Evolutionary conservation across 2,888 invertebrate species (phyloP), one percentile per base, ranked within the genome.

Genomic region (Acrobasis consociella): DNA sequence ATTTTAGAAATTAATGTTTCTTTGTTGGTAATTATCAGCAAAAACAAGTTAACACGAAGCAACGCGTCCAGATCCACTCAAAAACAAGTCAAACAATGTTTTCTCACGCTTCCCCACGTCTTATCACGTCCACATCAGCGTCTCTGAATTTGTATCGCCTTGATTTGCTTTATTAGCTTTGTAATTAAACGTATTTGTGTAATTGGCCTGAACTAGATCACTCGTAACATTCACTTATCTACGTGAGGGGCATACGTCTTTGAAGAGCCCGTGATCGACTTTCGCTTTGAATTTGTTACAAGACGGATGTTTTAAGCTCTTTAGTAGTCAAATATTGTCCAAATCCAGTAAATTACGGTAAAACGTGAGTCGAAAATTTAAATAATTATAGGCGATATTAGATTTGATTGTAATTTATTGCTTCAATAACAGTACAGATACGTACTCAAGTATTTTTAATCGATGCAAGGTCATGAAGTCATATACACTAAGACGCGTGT

Each of bases 91-190:
- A 46, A 46, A 13, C 38, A 16, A 16, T 56, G 22, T 13, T 46
- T 73, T 73, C 72, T 64, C 71, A 71, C 69, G 62, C 62, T 49
- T 58, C 65, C 65, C 51, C 37, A 61, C 65, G 60, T 49, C 65
- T 9, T 39, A 58, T 68, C 74, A 74, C 74, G 72, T 73, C 71
- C 66, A 53, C 66, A 63, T 67, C 56, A 71, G 58, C 70, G 58
- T 46, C 61, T 63, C 42, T 62, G 70, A 66, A 72, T 72, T 62
- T 65, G 67, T 72, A 72, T 71, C 68, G 63, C 62, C 64, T 64
- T 62, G 64, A 68, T 69, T 67, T 64, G 59, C 64, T 70, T 71
- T 71, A 70, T 69, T 72, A 67, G 65, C 63, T 67, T 69, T 67
- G 55, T 67, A 69, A 71, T 71, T 71, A 69, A 72, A 69, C 65